Conservation (phyloP, 1,140 invertebrate species). For the Andrena cerasifolii region DNA sequence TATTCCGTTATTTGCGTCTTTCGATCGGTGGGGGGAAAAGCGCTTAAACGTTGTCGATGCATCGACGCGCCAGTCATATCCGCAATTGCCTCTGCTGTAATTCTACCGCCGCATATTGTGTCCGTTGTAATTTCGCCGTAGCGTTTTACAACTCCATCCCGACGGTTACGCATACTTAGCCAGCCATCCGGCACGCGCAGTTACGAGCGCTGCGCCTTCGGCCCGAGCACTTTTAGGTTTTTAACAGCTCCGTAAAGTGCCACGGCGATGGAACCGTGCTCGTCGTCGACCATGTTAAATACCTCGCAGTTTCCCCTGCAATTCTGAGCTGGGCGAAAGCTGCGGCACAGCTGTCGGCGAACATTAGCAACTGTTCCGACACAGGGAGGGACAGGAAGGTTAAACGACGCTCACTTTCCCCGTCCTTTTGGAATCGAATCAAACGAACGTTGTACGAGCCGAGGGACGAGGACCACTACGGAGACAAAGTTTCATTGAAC, state of each 20-base stretch:
- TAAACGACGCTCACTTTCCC: not conserved
- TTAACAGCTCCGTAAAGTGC: conserved; percentile 5
- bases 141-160: conserved; percentile 3
- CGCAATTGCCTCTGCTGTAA: conserved; percentile 22
- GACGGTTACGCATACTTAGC: conserved; percentile 13
- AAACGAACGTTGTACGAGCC: not conserved
- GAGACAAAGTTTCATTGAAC: conserved; percentile 5
- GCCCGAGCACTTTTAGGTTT: conserved; percentile 20
- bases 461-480: too few species aligned
- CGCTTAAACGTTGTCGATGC: not conserved
- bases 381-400: too few species aligned
- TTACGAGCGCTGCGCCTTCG: not conserved
- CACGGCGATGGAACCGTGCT: not conserved
- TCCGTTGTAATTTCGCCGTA: not conserved
- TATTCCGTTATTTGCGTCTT: conserved; percentile 25
- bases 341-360: not conserved
- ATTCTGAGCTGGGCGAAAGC: not conserved
- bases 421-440: conserved; percentile 1
- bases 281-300: not conserved
- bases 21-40: not conserved
- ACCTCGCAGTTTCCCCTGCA: not conserved
- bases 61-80: conserved; percentile 12
- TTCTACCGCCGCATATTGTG: conserved; percentile 13
- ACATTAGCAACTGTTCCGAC: not conserved
- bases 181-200: not conserved